Conservation (phyloP, 2,113 vertebrate genomes). For the Acanthochromis polyacanthus region DNA sequence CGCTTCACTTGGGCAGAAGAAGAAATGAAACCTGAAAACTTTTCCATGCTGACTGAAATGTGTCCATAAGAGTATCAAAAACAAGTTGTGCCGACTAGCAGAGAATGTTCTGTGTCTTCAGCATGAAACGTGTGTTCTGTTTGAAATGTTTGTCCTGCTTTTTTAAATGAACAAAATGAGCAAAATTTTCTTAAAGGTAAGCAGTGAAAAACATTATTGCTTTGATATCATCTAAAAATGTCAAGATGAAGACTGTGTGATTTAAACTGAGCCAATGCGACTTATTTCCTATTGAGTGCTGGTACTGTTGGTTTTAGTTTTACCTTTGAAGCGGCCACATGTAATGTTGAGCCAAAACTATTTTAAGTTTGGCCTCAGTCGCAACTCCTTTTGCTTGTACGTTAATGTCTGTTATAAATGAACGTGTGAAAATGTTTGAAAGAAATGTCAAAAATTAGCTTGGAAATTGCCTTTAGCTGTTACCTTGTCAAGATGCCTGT, state of each 20-base stretch:
- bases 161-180: no score
- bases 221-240: no score
- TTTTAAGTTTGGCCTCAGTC: neutral
- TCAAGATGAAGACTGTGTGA: neutral
- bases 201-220: no score
- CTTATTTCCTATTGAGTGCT: neutral
- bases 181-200: no score
- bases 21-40: neutral
- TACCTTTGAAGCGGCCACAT: neutral
- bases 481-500: constrained; percentile 12
- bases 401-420: neutral
- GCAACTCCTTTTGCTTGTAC: neutral
- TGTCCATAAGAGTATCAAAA: neutral
- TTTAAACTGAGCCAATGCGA: neutral
- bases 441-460: neutral
- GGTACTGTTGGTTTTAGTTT: neutral
- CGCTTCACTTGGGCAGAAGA: neutral
- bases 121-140: no score
- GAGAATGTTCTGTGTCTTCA: neutral
- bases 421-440: neutral
- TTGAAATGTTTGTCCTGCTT: no score
- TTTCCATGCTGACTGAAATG: neutral
- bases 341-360: neutral
- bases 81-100: neutral
- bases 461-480: neutral